Evolutionary conservation across 2,888 invertebrate genomes (phyloP).

Genomic region (Yponomeuta evonymella): DNA sequence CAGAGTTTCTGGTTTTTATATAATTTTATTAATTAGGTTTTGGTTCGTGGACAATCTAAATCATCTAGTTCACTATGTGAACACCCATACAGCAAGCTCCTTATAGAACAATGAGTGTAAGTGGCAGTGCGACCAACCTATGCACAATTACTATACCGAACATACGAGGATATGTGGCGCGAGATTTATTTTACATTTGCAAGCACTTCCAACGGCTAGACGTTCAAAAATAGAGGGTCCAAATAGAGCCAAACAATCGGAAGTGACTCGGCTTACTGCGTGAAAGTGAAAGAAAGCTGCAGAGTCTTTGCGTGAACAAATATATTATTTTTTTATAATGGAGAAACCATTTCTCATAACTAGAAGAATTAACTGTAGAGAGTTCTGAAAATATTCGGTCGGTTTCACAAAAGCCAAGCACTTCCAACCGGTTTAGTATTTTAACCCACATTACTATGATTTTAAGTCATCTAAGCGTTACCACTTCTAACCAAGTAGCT

Average conservation of each 20-base stretch:
- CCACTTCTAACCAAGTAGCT: background rate
- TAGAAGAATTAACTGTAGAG: no score
- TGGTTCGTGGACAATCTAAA: conserved; percentile 14
- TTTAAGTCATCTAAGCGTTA: background rate
- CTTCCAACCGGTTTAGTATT: background rate
- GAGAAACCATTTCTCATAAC: no score
- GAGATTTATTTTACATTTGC: conserved; percentile 39
- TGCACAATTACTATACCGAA: conserved; percentile 34
- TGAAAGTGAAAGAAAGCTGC: background rate
- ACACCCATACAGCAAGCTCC: conserved; percentile 47
- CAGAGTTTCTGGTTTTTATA: conserved; percentile 19
- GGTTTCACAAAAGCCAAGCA: background rate
- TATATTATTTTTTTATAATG: background rate
- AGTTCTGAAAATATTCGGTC: background rate
- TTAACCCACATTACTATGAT: background rate
- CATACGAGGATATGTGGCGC: conserved; percentile 60
- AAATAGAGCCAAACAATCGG: background rate
- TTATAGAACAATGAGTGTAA: conserved; percentile 41
- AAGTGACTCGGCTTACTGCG: background rate
- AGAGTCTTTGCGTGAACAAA: background rate
- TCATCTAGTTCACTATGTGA: conserved; percentile 51
- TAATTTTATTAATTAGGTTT: conserved; percentile 10
- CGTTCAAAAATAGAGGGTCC: background rate
- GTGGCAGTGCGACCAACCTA: conserved; percentile 65
- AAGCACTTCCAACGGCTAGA: background rate